These are phyloP conservation scores for Montifringilla adamsi DNA, from an alignment of 2,113 vertebrate genomes.

Conservation along the genomic window DNA sequence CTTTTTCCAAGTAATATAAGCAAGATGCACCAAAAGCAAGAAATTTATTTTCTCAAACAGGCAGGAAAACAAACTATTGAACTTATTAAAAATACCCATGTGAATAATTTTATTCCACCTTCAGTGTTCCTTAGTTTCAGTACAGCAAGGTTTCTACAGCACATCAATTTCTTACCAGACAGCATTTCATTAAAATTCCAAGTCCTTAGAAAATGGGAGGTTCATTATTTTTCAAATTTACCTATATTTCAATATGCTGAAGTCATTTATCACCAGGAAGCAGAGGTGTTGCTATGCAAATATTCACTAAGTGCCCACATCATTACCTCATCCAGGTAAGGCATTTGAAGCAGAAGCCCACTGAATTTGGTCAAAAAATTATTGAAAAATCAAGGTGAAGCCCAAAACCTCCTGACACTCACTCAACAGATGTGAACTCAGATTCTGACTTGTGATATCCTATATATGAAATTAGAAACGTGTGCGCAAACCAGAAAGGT, in stretches of 20 bases:
- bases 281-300: not conserved
- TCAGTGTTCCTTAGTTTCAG: not conserved
- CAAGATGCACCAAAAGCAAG: not conserved
- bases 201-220: not conserved
- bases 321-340: not conserved
- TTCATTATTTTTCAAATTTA: not conserved
- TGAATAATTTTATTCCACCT: not conserved
- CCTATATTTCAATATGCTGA: not conserved
- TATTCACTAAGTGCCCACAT: not conserved
- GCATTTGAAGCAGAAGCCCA: not conserved
- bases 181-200: slow-evolving; percentile 11
- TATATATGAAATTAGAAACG: not conserved
- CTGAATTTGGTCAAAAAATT: not conserved
- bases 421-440: not conserved
- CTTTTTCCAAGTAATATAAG: slow-evolving; percentile 8
- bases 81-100: slow-evolving; percentile 47
- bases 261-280: not conserved
- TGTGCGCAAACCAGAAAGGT: not conserved
- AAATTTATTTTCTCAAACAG: slow-evolving; percentile 21
- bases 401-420: not conserved
- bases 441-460: not conserved
- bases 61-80: not conserved
- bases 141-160: not conserved
- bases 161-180: not conserved
- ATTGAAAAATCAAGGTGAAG: not conserved